Base-by-base conservation (phyloP, 2,888 invertebrate species). In the Aspidiotus destructor region DNA sequence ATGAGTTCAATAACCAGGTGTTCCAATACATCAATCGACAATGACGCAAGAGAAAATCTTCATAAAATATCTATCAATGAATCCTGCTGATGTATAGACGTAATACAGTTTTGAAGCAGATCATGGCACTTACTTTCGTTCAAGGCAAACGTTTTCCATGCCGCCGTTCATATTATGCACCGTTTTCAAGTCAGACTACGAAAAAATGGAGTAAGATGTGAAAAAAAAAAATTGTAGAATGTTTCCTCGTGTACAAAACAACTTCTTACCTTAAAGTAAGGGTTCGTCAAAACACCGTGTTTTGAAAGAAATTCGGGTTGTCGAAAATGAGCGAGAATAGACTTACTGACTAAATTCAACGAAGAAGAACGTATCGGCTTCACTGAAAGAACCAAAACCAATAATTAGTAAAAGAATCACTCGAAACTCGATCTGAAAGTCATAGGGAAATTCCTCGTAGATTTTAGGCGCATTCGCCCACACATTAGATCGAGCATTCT, bases 341-440 rank as follows among this genome's bases (percentile, higher is more conserved):
- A 63, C 54, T 63, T 63, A 16, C 63, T 63, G 16, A 63, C 52
- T 54, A 52, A 63, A 54, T 63, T 54, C 15, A 63, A 52, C 7
- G 63, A 48, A 13, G 48, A 63, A 8, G 63, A 63, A 54, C 63
- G 41, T 41, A 41, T 63, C 8, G 63, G 41, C 16, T 63, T 63
- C n/a, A 52, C 63, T 63, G 41, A 41, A 63, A 63, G 15, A 1
- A 28, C 28, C 28, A 5, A 28, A 28, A 28, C 5, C 1, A 28
- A 28, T 28, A 28, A 28, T 28, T 5, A 28, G 28, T 28, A 28
- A 28, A 28, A 28, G 28, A 28, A 5, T 28, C 28, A 28, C 5
- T 28, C 28, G 28, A 28, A 28, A 28, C 28, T 28, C 28, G 28
- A 28, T 28, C 28, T 28, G 2, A 5, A 28, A 1, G 28, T 28